A percentile compares a stretch with the other conserved stretches of the same genome.
Conservation (phyloP, 2,797 vertebrate species). For the Siniperca scherzeri region DNA sequence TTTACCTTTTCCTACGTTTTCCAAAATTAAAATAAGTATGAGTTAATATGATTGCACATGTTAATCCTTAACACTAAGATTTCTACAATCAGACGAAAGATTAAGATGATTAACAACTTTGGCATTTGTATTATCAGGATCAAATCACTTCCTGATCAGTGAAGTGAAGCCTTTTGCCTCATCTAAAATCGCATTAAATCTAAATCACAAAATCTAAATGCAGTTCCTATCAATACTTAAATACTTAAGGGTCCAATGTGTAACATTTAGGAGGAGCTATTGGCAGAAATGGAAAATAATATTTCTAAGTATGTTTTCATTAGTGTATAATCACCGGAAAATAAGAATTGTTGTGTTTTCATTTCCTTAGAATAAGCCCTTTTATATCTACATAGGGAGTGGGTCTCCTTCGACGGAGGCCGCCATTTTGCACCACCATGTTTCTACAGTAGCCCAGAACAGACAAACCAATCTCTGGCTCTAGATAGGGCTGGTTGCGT, state of each 20-base stretch:
- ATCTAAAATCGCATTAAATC: background rate
- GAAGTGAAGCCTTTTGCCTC: background rate
- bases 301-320: too few relatives aligned
- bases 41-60: background rate
- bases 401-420: too few relatives aligned
- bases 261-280: too few relatives aligned
- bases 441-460: too few relatives aligned
- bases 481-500: too few relatives aligned
- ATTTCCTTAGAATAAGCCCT: too few relatives aligned
- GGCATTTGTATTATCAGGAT: background rate
- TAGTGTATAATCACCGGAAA: too few relatives aligned
- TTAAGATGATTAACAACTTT: constrained; percentile 1
- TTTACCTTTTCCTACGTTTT: background rate
- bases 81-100: background rate
- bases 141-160: constrained; percentile 4
- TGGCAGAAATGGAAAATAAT: too few relatives aligned
- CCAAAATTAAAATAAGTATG: background rate
- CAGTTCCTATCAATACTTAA: background rate
- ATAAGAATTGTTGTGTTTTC: too few relatives aligned
- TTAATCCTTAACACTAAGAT: background rate
- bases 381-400: too few relatives aligned
- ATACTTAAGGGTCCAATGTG: background rate
- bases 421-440: too few relatives aligned
- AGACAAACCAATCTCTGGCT: too few relatives aligned
- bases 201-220: background rate